These are phyloP conservation scores for Plecotus auritus DNA, from an alignment of 2,113 vertebrate species.

Conservation along the genomic window DNA sequence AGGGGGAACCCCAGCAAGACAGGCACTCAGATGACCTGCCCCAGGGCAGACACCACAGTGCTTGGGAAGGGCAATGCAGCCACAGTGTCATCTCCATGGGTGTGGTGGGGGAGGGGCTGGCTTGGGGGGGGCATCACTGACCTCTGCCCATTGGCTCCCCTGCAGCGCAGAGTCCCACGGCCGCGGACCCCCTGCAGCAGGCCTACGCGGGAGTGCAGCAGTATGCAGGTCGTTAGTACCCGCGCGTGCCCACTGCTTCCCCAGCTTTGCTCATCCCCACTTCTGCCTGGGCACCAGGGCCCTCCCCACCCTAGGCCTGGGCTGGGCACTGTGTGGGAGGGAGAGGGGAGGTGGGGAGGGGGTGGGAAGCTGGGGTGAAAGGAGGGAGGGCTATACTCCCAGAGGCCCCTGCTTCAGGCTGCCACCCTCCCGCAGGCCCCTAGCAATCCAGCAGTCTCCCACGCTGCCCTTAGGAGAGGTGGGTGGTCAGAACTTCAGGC, in stretches of 20 bases:
- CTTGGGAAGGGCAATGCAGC: background rate
- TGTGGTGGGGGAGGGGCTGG: background rate
- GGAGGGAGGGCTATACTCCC: background rate
- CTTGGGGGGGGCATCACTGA: background rate
- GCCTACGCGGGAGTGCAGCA: constrained; percentile 99
- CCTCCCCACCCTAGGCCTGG: background rate
- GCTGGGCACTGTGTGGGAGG: background rate
- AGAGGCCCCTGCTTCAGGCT: background rate
- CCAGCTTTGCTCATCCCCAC: background rate
- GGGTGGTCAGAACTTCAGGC: background rate
- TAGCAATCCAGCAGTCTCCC: background rate
- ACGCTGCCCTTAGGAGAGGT: background rate
- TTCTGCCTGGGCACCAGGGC: background rate
- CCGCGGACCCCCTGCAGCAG: constrained; percentile 98
- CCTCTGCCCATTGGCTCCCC: constrained; percentile 78
- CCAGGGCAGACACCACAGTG: background rate
- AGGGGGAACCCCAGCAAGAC: background rate
- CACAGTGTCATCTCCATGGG: background rate
- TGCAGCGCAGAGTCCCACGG: constrained; percentile 98
- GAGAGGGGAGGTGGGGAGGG: no score
- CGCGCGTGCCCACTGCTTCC: constrained; percentile 76
- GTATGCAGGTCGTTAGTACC: constrained; percentile 99
- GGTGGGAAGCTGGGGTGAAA: background rate
- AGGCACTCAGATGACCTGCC: background rate
- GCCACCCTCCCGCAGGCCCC: background rate